Evolutionary conservation across 35 echinoderm and acorn worm species (phyloP), one percentile per base, ranked within the genome.

Genomic region (Chiridota heheva): DNA sequence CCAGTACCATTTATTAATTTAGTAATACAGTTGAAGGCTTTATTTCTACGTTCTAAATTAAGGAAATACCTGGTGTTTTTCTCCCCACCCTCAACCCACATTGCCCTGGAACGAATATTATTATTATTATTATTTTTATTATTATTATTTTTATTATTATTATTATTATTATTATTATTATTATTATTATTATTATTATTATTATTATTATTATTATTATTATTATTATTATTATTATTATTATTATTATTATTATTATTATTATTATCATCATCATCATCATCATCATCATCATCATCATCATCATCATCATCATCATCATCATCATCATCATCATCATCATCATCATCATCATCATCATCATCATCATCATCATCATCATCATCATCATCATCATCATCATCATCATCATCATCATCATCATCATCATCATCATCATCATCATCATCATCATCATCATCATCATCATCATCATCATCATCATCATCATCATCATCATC

Each of bases 361-460:
- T 65, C 61, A 65, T 65, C 61, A 65, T 65, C 61, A 65, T 65
- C 61, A 65, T 65, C 61, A 65, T 65, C 61, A 65, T 65, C 61
- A 65, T 65, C 61, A 65, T 65, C 61, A 65, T 65, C 61, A 65
- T 65, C 61, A 65, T 65, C 28, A 65, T 53, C 48, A 53, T 53
- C 48, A 53, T n/a, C 10, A 53, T 53, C 10, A 53, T 13, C 10
- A 53, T 53, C 61, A 65, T 65, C 61, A 65, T 65, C 61, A 65
- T 65, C 61, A 65, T 65, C 61, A 65, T 65, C 61, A 65, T 65
- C 61, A 65, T 65, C 61, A 65, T 65, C 61, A 65, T 65, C 28
- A 65, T 53, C 48, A 53, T 53, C 48, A 53, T n/a, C 10, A 53
- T 53, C 10, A 53, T 13, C 10, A 53, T 53, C 10, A 53, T 53